These are phyloP conservation scores for Lota lota DNA, from an alignment of 2,113 vertebrate genomes.

Conservation along the genomic window DNA sequence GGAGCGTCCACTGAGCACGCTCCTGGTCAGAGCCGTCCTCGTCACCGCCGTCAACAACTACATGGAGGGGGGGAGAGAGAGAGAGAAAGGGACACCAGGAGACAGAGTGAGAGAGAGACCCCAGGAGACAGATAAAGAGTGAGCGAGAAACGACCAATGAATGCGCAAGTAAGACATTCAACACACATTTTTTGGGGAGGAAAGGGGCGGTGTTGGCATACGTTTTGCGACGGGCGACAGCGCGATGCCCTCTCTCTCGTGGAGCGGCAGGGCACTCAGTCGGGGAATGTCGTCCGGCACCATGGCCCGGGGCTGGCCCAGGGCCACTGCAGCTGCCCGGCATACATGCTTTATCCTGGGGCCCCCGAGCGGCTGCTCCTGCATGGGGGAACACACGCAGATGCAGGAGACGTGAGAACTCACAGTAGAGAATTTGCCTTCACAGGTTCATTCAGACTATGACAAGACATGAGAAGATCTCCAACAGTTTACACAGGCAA, in stretches of 20 bases:
- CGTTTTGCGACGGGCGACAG: slow-evolving; percentile 74
- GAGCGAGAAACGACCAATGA: neutral
- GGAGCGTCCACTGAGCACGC: slow-evolving; percentile 50
- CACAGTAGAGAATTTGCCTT: too few relatives aligned
- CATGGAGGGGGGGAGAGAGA: slow-evolving; percentile 40
- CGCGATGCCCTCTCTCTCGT: slow-evolving; percentile 82
- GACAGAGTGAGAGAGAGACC: too few relatives aligned
- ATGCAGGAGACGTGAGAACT: too few relatives aligned
- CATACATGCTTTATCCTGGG: slow-evolving; percentile 92
- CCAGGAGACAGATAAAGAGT: neutral
- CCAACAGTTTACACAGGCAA: too few relatives aligned
- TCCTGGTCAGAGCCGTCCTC: slow-evolving; percentile 57
- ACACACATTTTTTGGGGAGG: neutral
- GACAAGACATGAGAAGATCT: too few relatives aligned
- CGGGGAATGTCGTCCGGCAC: slow-evolving; percentile 88
- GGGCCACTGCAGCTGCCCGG: slow-evolving; percentile 85
- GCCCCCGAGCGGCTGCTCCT: slow-evolving; percentile 79
- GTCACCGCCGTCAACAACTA: slow-evolving; percentile 54
- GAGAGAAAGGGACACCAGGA: neutral
- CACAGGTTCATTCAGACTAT: too few relatives aligned
- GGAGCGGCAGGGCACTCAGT: slow-evolving; percentile 86
- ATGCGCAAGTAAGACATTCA: neutral
- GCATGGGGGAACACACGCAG: neutral
- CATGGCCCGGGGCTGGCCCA: slow-evolving; percentile 88
- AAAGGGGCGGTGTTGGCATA: slow-evolving; percentile 41